Conservation (phyloP, 2,113 vertebrate genomes). For the Bos indicus region DNA sequence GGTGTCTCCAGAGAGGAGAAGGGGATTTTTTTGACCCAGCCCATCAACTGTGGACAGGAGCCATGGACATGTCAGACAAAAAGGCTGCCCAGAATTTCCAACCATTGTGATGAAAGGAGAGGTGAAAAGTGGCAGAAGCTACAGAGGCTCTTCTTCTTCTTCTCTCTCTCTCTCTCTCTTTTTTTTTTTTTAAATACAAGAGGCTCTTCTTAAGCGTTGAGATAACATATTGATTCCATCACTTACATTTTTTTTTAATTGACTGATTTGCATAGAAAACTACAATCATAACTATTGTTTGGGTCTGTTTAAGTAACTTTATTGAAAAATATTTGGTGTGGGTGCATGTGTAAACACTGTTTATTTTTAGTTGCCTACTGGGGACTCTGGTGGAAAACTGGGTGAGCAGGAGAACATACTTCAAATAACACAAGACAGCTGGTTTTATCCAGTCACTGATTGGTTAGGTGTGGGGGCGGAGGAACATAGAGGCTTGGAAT, state of each 20-base stretch:
- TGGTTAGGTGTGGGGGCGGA: neutral
- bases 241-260: neutral
- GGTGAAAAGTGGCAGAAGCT: neutral
- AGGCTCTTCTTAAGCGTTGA: neutral
- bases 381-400: neutral
- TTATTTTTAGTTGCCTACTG: neutral
- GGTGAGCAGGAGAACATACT: neutral
- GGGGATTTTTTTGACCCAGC: neutral
- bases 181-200: neutral
- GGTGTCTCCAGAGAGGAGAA: neutral
- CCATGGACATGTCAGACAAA: neutral
- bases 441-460: neutral
- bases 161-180: too few species aligned
- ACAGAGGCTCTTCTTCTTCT: neutral
- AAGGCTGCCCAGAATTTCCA: neutral
- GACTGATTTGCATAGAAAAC: neutral
- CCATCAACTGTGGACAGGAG: neutral
- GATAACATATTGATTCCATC: neutral
- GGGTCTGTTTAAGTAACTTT: neutral
- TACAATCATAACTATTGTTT: neutral
- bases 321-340: neutral
- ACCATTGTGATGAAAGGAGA: neutral
- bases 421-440: neutral
- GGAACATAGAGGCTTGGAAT: neutral
- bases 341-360: neutral